Evolutionary conservation across 2,113 vertebrate species (phyloP).

Genomic region (Lanius collurio): DNA sequence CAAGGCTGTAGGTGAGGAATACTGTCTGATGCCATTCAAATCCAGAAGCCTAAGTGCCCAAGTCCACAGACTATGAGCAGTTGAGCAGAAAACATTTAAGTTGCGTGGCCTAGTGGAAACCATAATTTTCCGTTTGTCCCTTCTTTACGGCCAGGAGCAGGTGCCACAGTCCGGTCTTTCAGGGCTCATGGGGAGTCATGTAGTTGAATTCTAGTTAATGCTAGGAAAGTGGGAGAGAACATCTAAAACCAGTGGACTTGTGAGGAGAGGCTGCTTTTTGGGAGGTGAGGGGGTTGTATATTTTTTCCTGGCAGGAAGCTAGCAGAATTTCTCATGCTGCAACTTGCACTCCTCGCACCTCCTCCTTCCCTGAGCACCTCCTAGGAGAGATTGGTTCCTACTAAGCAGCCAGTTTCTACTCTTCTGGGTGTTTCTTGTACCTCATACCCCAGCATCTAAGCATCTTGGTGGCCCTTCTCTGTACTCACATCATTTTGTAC

Average conservation of each 20-base stretch:
- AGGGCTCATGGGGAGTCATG: neutral
- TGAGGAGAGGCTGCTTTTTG: neutral
- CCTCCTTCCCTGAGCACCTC: neutral
- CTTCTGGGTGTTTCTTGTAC: neutral
- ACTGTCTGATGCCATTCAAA: rapidly evolving
- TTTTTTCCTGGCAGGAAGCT: neutral
- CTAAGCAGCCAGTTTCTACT: neutral
- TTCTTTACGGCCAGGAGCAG: neutral
- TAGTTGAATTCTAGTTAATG: neutral
- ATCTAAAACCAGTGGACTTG: neutral
- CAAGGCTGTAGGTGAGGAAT: neutral
- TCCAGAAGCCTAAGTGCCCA: neutral
- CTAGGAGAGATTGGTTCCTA: neutral
- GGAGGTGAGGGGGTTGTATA: neutral
- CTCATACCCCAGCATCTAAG: neutral
- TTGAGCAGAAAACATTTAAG: neutral
- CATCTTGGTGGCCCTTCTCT: neutral
- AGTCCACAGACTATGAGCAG: neutral
- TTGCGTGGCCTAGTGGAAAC: neutral
- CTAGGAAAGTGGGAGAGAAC: neutral
- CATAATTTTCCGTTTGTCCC: neutral
- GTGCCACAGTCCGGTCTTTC: neutral
- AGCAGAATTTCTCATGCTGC: neutral
- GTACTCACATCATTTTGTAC: neutral
- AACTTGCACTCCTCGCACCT: neutral